Evolutionary conservation across 1,140 invertebrate genomes (phyloP).

Genomic region (Meloidogyne floridensis): DNA sequence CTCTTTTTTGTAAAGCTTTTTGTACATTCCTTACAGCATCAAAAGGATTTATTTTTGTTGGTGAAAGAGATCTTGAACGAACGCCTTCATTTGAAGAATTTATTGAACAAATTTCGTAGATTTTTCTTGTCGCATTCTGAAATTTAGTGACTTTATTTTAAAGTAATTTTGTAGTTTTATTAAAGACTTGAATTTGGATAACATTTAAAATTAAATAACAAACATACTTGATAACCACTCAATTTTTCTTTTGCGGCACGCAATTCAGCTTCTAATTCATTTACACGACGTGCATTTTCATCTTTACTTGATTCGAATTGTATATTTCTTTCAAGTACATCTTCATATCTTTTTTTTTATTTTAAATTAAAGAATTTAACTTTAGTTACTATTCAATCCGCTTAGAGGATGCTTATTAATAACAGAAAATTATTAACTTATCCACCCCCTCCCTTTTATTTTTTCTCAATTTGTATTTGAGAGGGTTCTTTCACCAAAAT

Average conservation of each 20-base stretch:
- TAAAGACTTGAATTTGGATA: neutral
- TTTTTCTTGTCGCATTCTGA: conserved; percentile 55
- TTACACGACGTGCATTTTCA: conserved; percentile 58
- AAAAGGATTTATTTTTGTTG: conserved; percentile 52
- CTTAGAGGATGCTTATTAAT: too few species aligned
- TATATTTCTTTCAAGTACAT: conserved; percentile 65
- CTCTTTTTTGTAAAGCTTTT: conserved; percentile 60
- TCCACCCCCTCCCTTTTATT: neutral
- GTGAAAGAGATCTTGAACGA: conserved; percentile 62
- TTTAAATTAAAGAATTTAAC: too few species aligned
- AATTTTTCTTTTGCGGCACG: conserved; percentile 56
- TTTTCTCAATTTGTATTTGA: neutral
- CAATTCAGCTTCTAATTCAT: conserved; percentile 60
- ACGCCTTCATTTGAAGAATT: conserved; percentile 36
- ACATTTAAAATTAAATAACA: too few species aligned
- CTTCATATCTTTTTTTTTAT: conserved; percentile 59
- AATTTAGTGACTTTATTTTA: neutral
- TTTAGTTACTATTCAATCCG: too few species aligned
- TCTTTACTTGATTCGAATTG: conserved; percentile 64
- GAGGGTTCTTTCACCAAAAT: neutral
- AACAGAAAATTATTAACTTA: neutral
- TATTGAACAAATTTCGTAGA: conserved; percentile 55
- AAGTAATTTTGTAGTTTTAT: neutral
- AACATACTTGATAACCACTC: conserved; percentile 50
- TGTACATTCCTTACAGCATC: conserved; percentile 60